Conservation (phyloP, 2,113 vertebrate genomes). For the Anser cygnoides region DNA sequence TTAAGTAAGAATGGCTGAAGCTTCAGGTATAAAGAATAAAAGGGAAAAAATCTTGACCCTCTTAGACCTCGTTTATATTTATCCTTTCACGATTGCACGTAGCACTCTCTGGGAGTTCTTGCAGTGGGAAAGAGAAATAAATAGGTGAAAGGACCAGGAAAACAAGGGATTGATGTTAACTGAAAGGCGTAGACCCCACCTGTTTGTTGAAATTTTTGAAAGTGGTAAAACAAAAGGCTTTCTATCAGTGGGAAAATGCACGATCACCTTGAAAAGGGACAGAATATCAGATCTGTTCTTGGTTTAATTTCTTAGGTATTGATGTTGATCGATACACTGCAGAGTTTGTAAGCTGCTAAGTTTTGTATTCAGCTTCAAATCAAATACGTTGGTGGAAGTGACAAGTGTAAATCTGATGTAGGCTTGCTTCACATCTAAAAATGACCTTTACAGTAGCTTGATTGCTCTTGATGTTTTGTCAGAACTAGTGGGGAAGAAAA, state of each 20-base stretch:
- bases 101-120: not conserved
- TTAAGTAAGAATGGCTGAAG: not conserved
- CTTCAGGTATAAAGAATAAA: not conserved
- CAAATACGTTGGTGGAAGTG: not conserved
- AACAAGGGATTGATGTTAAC: not conserved
- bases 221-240: not conserved
- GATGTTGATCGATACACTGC: not conserved
- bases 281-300: not conserved
- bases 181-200: fast-evolving
- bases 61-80: not conserved
- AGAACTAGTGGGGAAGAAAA: not conserved
- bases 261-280: not conserved
- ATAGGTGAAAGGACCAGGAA: not conserved
- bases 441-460: not conserved
- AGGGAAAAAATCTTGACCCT: not conserved
- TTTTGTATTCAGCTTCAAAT: slow-evolving; percentile 13
- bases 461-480: not conserved
- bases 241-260: not conserved
- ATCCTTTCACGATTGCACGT: not conserved
- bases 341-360: not conserved
- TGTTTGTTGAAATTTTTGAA: not conserved
- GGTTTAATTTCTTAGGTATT: not conserved
- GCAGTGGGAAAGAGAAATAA: not conserved
- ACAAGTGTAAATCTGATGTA: not conserved
- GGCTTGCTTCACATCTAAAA: not conserved